Evolutionary conservation across 2,797 vertebrate genomes (phyloP).

Genomic region (Myotis daubentonii): DNA sequence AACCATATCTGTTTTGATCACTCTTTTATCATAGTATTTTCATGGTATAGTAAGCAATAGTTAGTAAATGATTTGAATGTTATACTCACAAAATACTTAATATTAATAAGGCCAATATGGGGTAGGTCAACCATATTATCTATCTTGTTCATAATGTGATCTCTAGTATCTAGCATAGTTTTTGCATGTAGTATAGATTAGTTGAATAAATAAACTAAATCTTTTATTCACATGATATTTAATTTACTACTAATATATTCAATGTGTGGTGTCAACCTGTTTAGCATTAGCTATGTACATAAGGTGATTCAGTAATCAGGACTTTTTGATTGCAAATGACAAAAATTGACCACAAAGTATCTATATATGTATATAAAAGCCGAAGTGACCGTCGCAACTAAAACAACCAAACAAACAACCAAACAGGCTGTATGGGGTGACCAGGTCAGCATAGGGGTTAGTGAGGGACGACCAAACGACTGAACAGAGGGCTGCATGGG

Average conservation of each 20-base stretch:
- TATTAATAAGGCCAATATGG: not conserved
- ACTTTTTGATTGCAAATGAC: not conserved
- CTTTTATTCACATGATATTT: slow-evolving; percentile 14
- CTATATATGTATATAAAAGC: too few relatives aligned
- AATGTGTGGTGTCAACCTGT: not conserved
- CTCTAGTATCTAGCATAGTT: not conserved
- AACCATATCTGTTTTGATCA: not conserved
- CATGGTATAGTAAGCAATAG: not conserved
- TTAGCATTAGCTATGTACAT: not conserved
- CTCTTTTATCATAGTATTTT: not conserved
- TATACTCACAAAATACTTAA: not conserved
- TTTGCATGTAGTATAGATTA: not conserved
- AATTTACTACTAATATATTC: slow-evolving; percentile 22
- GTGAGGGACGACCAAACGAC: too few relatives aligned
- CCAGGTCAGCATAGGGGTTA: too few relatives aligned
- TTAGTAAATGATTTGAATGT: not conserved
- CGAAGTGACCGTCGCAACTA: too few relatives aligned
- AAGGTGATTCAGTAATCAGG: not conserved
- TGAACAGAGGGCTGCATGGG: too few relatives aligned
- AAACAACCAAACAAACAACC: too few relatives aligned
- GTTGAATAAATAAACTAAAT: slow-evolving; percentile 22
- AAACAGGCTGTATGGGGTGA: too few relatives aligned
- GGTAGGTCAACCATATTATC: not conserved
- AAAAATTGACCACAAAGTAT: slow-evolving; percentile 23
- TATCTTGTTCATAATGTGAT: slow-evolving; percentile 6